These are phyloP conservation scores for Actinemys pallida DNA, from an alignment of 2,113 vertebrate species.

Conservation along the genomic window DNA sequence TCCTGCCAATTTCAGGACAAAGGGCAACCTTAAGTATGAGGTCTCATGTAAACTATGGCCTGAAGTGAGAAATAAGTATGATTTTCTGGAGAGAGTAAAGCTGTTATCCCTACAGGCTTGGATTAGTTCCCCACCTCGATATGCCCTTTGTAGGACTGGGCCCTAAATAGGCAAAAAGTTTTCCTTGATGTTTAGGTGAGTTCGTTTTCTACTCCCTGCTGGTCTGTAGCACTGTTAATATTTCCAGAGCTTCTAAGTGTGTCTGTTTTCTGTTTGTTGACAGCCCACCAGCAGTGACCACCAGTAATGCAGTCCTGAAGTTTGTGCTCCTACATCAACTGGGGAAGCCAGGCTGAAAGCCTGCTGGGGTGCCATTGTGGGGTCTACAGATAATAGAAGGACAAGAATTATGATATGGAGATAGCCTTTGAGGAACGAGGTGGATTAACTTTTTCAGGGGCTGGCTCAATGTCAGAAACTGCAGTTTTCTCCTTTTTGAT, in stretches of 20 bases:
- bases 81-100: neutral
- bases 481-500: neutral
- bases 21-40: neutral
- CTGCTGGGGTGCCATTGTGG: neutral
- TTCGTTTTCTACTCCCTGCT: neutral
- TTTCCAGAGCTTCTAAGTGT: neutral
- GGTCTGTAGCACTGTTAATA: neutral
- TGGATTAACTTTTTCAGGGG: neutral
- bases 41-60: neutral
- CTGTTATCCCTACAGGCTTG: neutral
- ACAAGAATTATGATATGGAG: neutral
- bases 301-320: neutral
- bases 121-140: neutral
- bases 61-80: neutral
- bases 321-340: neutral
- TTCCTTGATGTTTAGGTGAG: neutral
- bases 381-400: neutral
- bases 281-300: neutral
- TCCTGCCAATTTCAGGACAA: neutral
- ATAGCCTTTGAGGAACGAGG: neutral
- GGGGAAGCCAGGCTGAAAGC: too few species aligned
- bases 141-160: neutral
- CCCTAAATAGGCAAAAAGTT: too few species aligned
- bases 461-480: neutral
- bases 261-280: neutral